phyloP scores from a whole-genome alignment of 2,113 vertebrate species.

The Herpetotheres cachinnans region DNA sequence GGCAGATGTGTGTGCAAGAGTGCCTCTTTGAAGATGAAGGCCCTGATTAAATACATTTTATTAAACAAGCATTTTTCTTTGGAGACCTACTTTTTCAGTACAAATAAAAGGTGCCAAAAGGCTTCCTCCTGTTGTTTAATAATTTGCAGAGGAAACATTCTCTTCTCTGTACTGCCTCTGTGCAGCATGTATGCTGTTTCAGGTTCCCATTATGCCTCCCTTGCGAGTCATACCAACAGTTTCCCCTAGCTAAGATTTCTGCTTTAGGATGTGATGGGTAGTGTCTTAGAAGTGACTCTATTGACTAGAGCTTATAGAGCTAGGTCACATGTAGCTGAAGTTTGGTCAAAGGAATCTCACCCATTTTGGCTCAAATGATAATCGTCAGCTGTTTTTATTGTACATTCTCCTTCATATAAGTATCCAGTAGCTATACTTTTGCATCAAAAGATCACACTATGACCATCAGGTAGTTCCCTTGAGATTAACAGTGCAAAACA shows the following conservation, averaged over 20 bases:
- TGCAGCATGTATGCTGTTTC: neutral
- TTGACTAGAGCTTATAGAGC: neutral
- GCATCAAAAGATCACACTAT: neutral
- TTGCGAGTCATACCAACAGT: neutral
- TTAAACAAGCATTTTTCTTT: neutral
- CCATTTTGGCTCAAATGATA: neutral
- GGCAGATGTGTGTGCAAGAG: neutral
- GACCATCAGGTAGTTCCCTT: neutral
- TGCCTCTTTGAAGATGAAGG: neutral
- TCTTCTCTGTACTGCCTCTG: neutral
- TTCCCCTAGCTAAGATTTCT: neutral
- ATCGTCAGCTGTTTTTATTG: neutral
- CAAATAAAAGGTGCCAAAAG: neutral
- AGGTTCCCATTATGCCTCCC: neutral
- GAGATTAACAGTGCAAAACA: neutral
- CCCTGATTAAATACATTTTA: neutral
- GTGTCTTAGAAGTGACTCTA: neutral
- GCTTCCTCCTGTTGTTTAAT: neutral
- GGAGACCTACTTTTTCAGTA: neutral
- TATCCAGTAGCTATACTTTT: neutral
- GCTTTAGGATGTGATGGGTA: neutral
- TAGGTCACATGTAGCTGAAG: neutral
- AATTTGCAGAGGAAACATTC: neutral
- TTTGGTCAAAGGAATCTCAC: neutral
- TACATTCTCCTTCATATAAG: fast-evolving